Percentiles rank a stretch among this genome's conserved stretches.
Evolutionary conservation across 2,888 invertebrate species (phyloP).

Genomic region (Nomada hirtipes): DNA sequence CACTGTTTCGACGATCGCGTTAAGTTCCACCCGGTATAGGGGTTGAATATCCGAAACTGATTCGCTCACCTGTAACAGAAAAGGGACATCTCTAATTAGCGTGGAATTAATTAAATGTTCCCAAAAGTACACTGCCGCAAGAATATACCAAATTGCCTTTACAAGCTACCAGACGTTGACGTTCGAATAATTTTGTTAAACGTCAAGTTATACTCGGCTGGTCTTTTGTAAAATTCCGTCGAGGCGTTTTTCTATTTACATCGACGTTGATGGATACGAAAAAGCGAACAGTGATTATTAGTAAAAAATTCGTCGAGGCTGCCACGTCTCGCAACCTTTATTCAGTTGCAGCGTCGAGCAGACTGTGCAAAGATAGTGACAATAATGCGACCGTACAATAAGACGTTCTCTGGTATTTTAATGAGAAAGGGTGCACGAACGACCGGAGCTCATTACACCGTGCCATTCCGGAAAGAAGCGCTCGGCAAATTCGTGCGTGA

Average conservation of each 20-base stretch:
- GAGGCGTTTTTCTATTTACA: background rate
- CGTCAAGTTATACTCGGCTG: too few relatives aligned
- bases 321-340: slow-evolving; percentile 11
- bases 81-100: slow-evolving; percentile 24
- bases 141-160: background rate
- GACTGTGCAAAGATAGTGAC: slow-evolving; percentile 41
- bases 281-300: slow-evolving; percentile 12
- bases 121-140: too few relatives aligned
- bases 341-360: slow-evolving; percentile 22
- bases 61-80: slow-evolving; percentile 63
- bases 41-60: slow-evolving; percentile 1
- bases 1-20: slow-evolving; percentile 33
- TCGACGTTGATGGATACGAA: slow-evolving; percentile 12
- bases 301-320: slow-evolving; percentile 11
- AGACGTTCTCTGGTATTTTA: slow-evolving; percentile 67
- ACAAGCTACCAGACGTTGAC: background rate
- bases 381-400: slow-evolving; percentile 62
- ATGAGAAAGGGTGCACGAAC: slow-evolving; percentile 69
- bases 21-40: background rate
- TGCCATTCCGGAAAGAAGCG: slow-evolving; percentile 62
- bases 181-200: too few relatives aligned
- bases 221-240: background rate
- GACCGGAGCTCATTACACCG: slow-evolving; percentile 71
- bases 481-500: slow-evolving; percentile 45
- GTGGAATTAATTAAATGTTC: background rate